phyloP scores from a whole-genome alignment of 2,797 vertebrate species.

The Malacoraja senta region DNA sequence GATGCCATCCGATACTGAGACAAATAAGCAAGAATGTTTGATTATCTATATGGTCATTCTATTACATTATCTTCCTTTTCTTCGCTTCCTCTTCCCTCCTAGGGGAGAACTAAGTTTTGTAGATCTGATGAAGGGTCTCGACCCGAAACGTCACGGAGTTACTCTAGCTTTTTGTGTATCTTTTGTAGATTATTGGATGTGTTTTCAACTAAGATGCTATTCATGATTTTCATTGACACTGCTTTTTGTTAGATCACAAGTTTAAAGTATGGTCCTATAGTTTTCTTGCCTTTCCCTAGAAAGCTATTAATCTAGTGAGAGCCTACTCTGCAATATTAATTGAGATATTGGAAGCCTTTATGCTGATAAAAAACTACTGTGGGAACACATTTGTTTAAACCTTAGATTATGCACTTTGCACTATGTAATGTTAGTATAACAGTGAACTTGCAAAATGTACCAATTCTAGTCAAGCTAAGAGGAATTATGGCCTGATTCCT shows the following conservation, averaged over 20 bases:
- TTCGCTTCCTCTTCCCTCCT: no score
- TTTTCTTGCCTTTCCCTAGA: background rate
- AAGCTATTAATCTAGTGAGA: background rate
- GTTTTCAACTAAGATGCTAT: background rate
- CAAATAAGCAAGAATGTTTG: no score
- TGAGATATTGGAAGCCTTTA: background rate
- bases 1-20: no score
- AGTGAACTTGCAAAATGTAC: background rate
- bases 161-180: no score
- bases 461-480: background rate
- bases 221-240: background rate
- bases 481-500: background rate
- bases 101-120: background rate
- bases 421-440: background rate
- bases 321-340: background rate
- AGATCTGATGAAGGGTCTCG: background rate
- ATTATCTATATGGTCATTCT: no score
- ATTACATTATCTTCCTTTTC: no score
- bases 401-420: background rate
- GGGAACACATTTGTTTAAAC: background rate
- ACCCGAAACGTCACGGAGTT: no score
- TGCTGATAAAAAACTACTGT: background rate
- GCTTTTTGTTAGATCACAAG: background rate
- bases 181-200: background rate
- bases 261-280: background rate